Evolutionary conservation across 1,140 invertebrate species (phyloP), one percentile per base, ranked within the genome.

Genomic region (Ditylenchus dipsaci): DNA sequence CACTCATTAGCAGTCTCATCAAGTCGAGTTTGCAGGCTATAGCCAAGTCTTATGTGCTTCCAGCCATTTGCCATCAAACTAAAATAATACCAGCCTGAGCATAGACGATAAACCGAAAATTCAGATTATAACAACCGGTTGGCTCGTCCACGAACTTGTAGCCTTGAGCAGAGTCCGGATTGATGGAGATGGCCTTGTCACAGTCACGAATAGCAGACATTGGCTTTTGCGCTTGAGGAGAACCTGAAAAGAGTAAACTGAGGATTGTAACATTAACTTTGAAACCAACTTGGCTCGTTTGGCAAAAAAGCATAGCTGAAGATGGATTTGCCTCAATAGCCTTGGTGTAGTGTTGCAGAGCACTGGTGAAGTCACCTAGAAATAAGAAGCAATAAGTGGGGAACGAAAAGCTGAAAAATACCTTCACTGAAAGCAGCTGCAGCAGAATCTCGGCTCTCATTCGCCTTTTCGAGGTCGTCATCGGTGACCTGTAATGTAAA

Each of bases 121-220:
- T n/a, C n/a, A n/a, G n/a, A n/a, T n/a, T n/a, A n/a, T n/a, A n/a
- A n/a, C 23, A 68, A 87, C 86, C 85, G 83, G 73, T 91, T 87
- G 23, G 91, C 91, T 67, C 91, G 87, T 61, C 93, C 93, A 73
- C 93, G 87, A 91, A 93, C 84, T 95, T 95, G 83, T 91, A 92
- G 17, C 89, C 90, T 7, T 89, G 87, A 1, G 92, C 91, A 72
- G 90, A 92, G 82, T 95, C 92, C 38, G 91, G 90, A 84, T 95
- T 95, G 5, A 94, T 84, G 76, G 90, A 88, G 49, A 95, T 85
- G 0, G 92, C 92, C 69, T 88, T 88, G 60, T 90, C 86, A 81
- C 91, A 94, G 83, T 95, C 93, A 65, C 89, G 79, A 76, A 95
- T 93, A 66, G 91, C 93, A 26, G 91, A 91, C 80, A 91, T 91